These are phyloP conservation scores for Drosophila ambigua DNA, from an alignment of 1,140 invertebrate genomes.

Conservation along the genomic window DNA sequence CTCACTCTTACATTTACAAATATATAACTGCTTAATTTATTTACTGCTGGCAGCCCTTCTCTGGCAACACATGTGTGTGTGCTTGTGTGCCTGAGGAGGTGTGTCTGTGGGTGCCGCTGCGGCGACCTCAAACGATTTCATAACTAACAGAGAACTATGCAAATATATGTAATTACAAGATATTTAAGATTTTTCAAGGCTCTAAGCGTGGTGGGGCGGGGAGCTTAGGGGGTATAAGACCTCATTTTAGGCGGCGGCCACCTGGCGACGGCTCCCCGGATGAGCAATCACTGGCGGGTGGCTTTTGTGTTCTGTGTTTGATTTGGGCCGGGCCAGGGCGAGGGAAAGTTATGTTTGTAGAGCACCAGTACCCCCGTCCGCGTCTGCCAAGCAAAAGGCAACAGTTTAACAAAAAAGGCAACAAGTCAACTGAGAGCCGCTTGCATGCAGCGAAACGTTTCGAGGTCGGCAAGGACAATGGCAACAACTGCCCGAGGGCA, in stretches of 20 bases:
- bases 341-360: conserved; percentile 36
- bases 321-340: conserved; percentile 16
- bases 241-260: too few relatives aligned
- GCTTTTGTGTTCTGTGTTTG: conserved; percentile 28
- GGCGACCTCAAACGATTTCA: conserved; percentile 29
- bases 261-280: too few relatives aligned
- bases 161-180: conserved; percentile 33
- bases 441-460: conserved; percentile 25
- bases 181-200: conserved; percentile 13
- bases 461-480: conserved; percentile 28
- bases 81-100: conserved; percentile 1
- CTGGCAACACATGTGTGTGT: conserved; percentile 24
- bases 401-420: conserved; percentile 64
- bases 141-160: conserved; percentile 36
- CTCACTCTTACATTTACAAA: conserved; percentile 38
- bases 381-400: conserved; percentile 14
- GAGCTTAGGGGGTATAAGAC: too few relatives aligned
- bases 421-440: conserved; percentile 54
- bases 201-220: too few relatives aligned
- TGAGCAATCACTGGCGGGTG: too few relatives aligned
- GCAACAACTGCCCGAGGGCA: conserved; percentile 18
- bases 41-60: conserved; percentile 1
- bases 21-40: conserved; percentile 31
- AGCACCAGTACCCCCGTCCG: conserved; percentile 30
- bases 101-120: conserved; percentile 6